Evolutionary conservation across 1,140 invertebrate species (phyloP), one percentile per base, ranked within the genome.

Genomic region (Contarinia nasturtii): DNA sequence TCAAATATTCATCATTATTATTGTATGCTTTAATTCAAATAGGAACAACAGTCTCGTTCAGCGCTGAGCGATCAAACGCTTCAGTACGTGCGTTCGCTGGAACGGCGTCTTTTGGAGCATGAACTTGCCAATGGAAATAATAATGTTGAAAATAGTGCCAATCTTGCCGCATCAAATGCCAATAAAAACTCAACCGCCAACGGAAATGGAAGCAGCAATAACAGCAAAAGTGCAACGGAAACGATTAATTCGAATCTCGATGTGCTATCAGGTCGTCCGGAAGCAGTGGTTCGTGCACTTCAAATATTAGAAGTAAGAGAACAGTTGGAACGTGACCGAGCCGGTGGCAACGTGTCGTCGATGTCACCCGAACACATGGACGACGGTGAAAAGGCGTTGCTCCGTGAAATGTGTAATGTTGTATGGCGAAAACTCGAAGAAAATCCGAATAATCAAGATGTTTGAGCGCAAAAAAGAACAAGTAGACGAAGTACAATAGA

Each of bases 341-440:
- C 61, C 55, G 47, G 65, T 21, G 55, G 56, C 50, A 67, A 65
- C 60, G 64, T 48, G 42, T 15, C 53, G 60, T 80, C 22, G 76
- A 81, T 48, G 42, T 55, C 17, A 54, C 22, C 64, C 71, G 46
- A 75, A 74, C 42, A 79, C 52, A 77, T 92, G 60, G 88, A 87
- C 56, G 83, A 91, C 52, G 81, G 84, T 7, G 89, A 94, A 62
- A 91, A 91, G 61, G 90, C 90, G 11, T 73, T 96, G 45, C 84
- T 95, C 20, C 73, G 87, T 53, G 89, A 94, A 69, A 94, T 96
- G 89, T 95, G 90, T 67, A 94, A 94, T 70, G 90, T 94, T 15
- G 71, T 75, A 15, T 75, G 72, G 72, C 69, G 72, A 22, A 74
- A 74, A 55, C 52, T 73, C 20, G 72, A 73, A 54, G 71, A 73